Evolutionary conservation across 2,113 vertebrate species (phyloP), one percentile per base, ranked within the genome.

Genomic region (Solea solea): DNA sequence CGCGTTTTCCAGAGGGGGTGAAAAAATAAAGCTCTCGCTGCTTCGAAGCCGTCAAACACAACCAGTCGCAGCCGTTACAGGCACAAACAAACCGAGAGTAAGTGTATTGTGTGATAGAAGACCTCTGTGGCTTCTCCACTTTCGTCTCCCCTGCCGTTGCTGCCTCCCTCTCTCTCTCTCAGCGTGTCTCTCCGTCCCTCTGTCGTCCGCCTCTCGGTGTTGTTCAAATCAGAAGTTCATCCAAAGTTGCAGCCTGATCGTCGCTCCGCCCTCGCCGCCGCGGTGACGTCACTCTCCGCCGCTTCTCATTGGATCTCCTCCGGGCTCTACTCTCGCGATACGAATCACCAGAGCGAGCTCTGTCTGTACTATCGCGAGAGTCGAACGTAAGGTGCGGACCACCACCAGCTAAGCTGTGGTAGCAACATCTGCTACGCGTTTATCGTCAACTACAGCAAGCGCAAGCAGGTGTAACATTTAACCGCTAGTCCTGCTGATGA

Each of bases 151-250:
- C 34, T 6, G 34, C 34, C 34, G 34, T 34, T 6, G 34, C 34
- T 13, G 10, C 11, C 45, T 48, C 45, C 44, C 13, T 9, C 13
- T 46, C 9, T 46, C 44, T 46, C 54, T 15, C 27, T 3, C 28
- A 13, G 54, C 44, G 8, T 52, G 50, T 34, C 14, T 8, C 28
- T 34, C 55, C 34, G 14, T 28, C 11, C 13, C 3, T 81, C 56
- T 9, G 42, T 54, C 49, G 70, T 80, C 85, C 88, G 82, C 80
- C 81, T 84, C 69, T 78, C 64, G 76, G 78, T 85, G 34, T 83
- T 72, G 89, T 88, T 89, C 87, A 85, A 87, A 91, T 91, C 86
- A 87, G 85, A 93, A 94, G 90, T 94, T 94, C 90, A 91, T 89
- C 90, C 87, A 92, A 94, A 92, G 91, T 93, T 94, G 76, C 87